Evolutionary conservation across 2,888 invertebrate genomes (phyloP).

Genomic region (Drosophila neonasuta): DNA sequence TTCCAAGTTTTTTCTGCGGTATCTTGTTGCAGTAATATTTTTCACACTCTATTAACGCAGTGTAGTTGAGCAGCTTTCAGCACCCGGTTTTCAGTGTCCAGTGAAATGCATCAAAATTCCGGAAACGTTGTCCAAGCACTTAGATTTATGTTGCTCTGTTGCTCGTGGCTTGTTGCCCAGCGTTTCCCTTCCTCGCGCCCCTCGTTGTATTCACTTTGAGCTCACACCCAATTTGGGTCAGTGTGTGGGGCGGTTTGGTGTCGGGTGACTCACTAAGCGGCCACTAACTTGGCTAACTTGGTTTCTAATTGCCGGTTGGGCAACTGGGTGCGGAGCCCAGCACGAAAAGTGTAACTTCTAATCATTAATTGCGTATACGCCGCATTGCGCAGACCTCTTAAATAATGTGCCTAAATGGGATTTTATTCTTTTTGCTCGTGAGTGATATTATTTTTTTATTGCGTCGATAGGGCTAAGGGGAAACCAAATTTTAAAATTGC

Average conservation of each 20-base stretch:
- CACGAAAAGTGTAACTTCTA: conserved; percentile 36
- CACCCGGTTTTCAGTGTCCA: conserved; percentile 30
- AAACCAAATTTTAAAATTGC: not conserved
- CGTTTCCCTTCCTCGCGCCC: not conserved
- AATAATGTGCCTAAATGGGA: conserved; percentile 45
- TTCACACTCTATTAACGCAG: conserved; percentile 68
- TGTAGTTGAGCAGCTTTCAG: conserved; percentile 32
- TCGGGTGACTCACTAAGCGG: conserved; percentile 55
- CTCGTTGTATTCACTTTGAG: not conserved
- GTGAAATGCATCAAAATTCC: conserved; percentile 69
- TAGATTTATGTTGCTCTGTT: conserved; percentile 53
- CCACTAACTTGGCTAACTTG: conserved; percentile 51
- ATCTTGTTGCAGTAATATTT: conserved; percentile 30
- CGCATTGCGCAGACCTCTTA: conserved; percentile 45
- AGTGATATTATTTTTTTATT: conserved; percentile 30
- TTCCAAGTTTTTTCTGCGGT: not conserved
- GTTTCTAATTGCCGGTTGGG: conserved; percentile 56
- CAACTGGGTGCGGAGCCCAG: conserved; percentile 55
- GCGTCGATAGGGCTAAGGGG: not conserved
- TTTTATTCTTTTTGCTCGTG: conserved; percentile 47
- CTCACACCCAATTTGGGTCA: conserved; percentile 59
- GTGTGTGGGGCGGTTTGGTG: conserved; percentile 39
- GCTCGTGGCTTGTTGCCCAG: not conserved
- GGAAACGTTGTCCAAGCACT: conserved; percentile 57
- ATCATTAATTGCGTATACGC: conserved; percentile 60